A percentile compares a stretch with the other conserved stretches of the same genome.
These are phyloP conservation scores for Furcifer pardalis DNA, from an alignment of 2,797 vertebrate species.

Conservation along the genomic window DNA sequence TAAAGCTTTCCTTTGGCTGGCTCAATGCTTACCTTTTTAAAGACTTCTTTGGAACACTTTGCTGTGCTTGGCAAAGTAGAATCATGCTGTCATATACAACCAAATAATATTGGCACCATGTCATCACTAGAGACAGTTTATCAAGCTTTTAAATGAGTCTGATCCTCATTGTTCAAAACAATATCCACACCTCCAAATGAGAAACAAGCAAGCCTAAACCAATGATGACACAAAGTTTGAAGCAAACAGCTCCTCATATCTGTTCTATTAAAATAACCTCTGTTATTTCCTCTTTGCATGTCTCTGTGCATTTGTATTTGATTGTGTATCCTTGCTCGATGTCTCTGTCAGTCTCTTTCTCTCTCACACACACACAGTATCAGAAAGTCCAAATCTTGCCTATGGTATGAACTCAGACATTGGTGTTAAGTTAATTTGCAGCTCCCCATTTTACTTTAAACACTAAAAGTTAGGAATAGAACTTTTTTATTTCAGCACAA, in stretches of 20 bases:
- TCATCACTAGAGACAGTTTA: not conserved
- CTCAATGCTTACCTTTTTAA: slow-evolving; percentile 48
- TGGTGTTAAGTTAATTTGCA: not conserved
- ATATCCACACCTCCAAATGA: too few relatives aligned
- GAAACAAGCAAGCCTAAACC: not conserved
- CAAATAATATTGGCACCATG: not conserved
- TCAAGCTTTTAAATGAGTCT: not conserved
- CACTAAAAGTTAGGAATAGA: not conserved
- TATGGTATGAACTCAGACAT: not conserved
- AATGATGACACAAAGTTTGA: not conserved
- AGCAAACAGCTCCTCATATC: not conserved
- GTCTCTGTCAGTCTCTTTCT: too few relatives aligned
- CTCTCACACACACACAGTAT: not conserved
- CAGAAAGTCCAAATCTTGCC: not conserved
- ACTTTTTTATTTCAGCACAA: too few relatives aligned
- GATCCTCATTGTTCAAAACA: not conserved
- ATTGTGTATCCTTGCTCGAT: too few relatives aligned
- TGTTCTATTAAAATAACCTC: not conserved
- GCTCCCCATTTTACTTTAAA: not conserved
- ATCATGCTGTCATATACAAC: slow-evolving; percentile 16
- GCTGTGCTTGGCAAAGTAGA: slow-evolving; percentile 47
- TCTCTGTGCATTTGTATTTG: accelerated
- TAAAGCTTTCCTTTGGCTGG: slow-evolving; percentile 52
- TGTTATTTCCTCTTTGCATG: too few relatives aligned
- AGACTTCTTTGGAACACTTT: slow-evolving; percentile 24